Percentiles rank a stretch among this genome's conserved stretches.
These are phyloP conservation scores for Orcinus orca DNA, from an alignment of 2,113 vertebrate species.

Conservation along the genomic window DNA sequence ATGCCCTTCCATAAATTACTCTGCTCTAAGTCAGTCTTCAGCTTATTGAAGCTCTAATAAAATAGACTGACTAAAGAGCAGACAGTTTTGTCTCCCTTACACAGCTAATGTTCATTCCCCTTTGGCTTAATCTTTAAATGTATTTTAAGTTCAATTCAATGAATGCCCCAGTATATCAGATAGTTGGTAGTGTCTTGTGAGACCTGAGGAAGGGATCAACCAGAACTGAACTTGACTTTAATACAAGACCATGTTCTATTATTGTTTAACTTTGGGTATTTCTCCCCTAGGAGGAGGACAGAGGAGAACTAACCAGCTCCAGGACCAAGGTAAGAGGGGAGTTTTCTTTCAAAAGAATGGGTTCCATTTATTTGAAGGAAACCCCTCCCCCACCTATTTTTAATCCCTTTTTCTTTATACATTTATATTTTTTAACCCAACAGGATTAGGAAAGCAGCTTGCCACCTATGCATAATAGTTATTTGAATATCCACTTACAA, in stretches of 20 bases:
- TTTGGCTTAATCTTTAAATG: conserved; percentile 73
- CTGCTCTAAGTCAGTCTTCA: neutral
- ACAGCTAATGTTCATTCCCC: conserved; percentile 10
- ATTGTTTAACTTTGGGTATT: conserved; percentile 76
- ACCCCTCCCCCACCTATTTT: conserved; percentile 71
- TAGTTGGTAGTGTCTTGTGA: conserved; percentile 71
- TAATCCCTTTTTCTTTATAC: conserved; percentile 69
- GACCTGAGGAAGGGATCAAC: conserved; percentile 63
- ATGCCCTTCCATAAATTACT: neutral
- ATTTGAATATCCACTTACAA: conserved; percentile 48
- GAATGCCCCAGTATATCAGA: conserved; percentile 61
- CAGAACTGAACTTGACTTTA: conserved; percentile 72
- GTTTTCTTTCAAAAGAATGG: conserved; percentile 72
- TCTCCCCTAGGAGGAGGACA: conserved; percentile 77
- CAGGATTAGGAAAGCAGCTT: conserved; percentile 61
- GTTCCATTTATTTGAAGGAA: conserved; percentile 71
- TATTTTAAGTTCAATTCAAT: conserved; percentile 7
- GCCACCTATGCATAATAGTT: conserved; percentile 20
- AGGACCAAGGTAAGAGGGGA: conserved; percentile 74
- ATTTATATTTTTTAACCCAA: conserved; percentile 68
- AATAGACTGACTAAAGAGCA: neutral
- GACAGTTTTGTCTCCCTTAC: neutral
- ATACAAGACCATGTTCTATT: conserved; percentile 76
- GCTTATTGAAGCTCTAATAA: neutral
- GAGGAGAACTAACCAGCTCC: conserved; percentile 74